phyloP scores from a whole-genome alignment of 92 coral and sea anemone genomes.

The Zoanthus gigantus region DNA sequence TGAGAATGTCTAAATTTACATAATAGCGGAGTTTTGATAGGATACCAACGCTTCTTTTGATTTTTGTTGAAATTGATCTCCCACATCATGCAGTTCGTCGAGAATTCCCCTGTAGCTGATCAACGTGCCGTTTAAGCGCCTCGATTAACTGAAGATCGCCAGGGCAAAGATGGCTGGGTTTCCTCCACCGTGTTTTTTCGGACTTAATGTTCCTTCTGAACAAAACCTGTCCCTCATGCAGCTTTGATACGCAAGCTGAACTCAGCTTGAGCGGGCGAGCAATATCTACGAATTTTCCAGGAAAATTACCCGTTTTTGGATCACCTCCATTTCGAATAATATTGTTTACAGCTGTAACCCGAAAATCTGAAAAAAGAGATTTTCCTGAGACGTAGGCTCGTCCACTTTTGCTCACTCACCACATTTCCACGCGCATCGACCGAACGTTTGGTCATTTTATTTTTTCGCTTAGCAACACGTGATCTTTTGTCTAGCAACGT shows the following conservation, averaged over 20 bases:
- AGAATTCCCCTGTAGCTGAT: slow-evolving; percentile 51
- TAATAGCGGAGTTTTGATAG: too few relatives aligned
- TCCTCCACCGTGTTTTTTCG: neutral
- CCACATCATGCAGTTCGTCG: slow-evolving; percentile 51
- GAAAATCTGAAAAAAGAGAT: neutral
- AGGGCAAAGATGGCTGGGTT: neutral
- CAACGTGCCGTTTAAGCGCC: slow-evolving; percentile 60
- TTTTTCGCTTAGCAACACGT: neutral
- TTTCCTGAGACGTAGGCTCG: neutral
- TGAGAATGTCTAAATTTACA: too few relatives aligned
- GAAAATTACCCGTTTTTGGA: neutral
- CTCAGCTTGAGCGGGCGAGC: neutral
- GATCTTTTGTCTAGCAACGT: too few relatives aligned
- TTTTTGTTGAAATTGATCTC: neutral
- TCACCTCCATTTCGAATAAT: neutral
- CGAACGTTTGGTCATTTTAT: neutral
- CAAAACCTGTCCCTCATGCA: neutral
- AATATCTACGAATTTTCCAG: neutral
- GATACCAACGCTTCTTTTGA: too few relatives aligned
- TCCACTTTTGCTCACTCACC: neutral
- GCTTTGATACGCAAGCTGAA: neutral
- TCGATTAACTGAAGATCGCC: slow-evolving; percentile 36
- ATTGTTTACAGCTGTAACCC: neutral
- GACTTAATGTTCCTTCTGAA: neutral
- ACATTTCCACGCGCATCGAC: too few relatives aligned